Evolutionary conservation across 2,888 invertebrate genomes (phyloP).

Genomic region (Dynastes tityus): DNA sequence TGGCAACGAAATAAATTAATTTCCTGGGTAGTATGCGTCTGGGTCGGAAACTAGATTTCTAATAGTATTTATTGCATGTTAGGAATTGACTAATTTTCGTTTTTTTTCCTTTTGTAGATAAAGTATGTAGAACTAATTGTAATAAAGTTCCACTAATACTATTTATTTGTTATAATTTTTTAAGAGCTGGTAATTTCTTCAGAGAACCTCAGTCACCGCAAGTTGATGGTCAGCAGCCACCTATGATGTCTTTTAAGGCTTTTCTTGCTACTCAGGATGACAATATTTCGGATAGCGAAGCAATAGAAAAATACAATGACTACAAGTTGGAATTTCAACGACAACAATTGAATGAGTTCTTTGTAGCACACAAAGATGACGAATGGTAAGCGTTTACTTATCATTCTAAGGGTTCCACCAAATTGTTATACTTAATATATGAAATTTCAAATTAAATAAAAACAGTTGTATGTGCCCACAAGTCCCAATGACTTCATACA

Average conservation of each 20-base stretch:
- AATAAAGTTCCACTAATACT: conserved; percentile 20
- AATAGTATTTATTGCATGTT: background rate
- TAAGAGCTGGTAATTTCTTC: conserved; percentile 67
- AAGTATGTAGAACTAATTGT: conserved; percentile 29
- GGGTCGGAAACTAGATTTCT: background rate
- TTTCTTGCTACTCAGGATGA: conserved; percentile 98
- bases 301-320: conserved; percentile 96
- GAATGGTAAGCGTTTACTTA: conserved; percentile 88
- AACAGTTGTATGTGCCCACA: conserved; percentile 48
- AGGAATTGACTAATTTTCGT: conserved; percentile 8
- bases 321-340: conserved; percentile 97
- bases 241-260: conserved; percentile 97
- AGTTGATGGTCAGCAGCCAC: conserved; percentile 82
- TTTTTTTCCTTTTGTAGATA: conserved; percentile 40
- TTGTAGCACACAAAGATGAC: conserved; percentile 99
- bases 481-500: conserved; percentile 25
- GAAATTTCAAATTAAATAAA: conserved; percentile 28
- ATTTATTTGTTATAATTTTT: conserved; percentile 56
- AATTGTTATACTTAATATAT: conserved; percentile 19
- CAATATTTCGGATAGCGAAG: conserved; percentile 97
- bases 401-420: conserved; percentile 41
- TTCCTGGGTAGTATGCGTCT: too few relatives aligned
- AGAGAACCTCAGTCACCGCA: conserved; percentile 73
- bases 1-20: too few relatives aligned
- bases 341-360: conserved; percentile 98